Evolutionary conservation across 2,113 vertebrate genomes (phyloP), one percentile per base, ranked within the genome.

Genomic region (Micronisus gabar): DNA sequence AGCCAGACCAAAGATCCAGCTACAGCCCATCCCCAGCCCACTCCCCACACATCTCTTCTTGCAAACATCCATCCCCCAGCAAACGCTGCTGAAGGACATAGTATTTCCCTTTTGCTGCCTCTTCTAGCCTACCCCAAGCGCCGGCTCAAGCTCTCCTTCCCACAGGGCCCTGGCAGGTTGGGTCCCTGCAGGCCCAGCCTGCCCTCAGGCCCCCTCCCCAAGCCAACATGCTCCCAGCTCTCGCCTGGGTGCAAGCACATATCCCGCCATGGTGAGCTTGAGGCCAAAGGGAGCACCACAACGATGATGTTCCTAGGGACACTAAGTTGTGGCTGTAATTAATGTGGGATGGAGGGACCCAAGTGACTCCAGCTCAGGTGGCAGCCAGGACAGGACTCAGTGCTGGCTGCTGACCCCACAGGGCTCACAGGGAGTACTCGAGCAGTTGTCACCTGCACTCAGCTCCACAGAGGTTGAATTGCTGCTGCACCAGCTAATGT

Each of bases 361-460:
- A 48, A 30, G 38, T 15, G 8, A 75, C 26, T 78, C 29, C 66
- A 72, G 79, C 23, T 74, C 40, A 40, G 76, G n/a, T 40, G 55
- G 14, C 32, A 81, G 41, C 36, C 11, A 12, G 59, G 72, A 43
- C 53, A 70, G 59, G 45, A 59, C 59, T 63, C 53, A 70, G 30
- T 1, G 0, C 75, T 55, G 68, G 25, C 12, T 40, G 52, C 19
- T 0, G 1, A 23, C 40, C 55, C 29, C 29, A 0, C 0, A 1
- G 45, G 58, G 21, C 0, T 1, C 53, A 32, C 29, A 45, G 58
- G n/a, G 38, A 40, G 8, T 6, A 4, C 48, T 8, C 2, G 4
- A 19, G 32, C 1, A 2, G n/a, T 53, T 63, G 34, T 15, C 11
- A 26, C 32, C 22, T 1, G 4, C 13, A 4, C 34, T 68, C n/a